Conservation (phyloP, 2,888 invertebrate species). For the Dicranocentrus wangi region DNA sequence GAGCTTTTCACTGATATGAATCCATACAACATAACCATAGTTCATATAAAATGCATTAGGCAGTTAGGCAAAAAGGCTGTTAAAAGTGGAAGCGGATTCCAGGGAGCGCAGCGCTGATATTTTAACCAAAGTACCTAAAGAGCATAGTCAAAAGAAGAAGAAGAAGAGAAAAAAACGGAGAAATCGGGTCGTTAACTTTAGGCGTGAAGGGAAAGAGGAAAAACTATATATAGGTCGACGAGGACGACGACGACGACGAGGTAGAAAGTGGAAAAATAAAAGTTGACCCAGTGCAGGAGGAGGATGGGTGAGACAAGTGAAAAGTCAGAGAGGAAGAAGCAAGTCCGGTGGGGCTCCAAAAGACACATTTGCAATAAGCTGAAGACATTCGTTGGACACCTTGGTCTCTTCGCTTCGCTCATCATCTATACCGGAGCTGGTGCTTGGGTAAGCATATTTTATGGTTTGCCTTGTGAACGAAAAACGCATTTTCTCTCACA, state of each 20-base stretch:
- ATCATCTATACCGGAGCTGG: constrained; percentile 87
- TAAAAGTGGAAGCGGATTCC: neutral
- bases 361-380: constrained; percentile 67
- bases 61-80: constrained; percentile 18
- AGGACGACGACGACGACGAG: neutral
- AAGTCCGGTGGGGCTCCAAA: constrained; percentile 67
- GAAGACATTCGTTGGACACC: constrained; percentile 78
- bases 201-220: constrained; percentile 45
- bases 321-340: constrained; percentile 63
- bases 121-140: neutral
- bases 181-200: constrained; percentile 54
- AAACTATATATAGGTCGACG: constrained; percentile 14
- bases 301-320: constrained; percentile 67
- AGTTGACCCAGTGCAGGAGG: constrained; percentile 61
- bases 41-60: constrained; percentile 15
- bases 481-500: constrained; percentile 21
- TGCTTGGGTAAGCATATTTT: constrained; percentile 79
- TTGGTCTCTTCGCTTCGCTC: constrained; percentile 84
- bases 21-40: neutral
- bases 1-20: constrained; percentile 33
- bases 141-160: too few relatives aligned
- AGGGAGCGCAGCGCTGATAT: neutral
- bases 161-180: constrained; percentile 2
- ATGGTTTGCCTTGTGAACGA: constrained; percentile 14
- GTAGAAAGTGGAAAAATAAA: constrained; percentile 31